Evolutionary conservation across 2,888 invertebrate genomes (phyloP), one percentile per base, ranked within the genome.

Genomic region (Carpatolechia fugitivella): DNA sequence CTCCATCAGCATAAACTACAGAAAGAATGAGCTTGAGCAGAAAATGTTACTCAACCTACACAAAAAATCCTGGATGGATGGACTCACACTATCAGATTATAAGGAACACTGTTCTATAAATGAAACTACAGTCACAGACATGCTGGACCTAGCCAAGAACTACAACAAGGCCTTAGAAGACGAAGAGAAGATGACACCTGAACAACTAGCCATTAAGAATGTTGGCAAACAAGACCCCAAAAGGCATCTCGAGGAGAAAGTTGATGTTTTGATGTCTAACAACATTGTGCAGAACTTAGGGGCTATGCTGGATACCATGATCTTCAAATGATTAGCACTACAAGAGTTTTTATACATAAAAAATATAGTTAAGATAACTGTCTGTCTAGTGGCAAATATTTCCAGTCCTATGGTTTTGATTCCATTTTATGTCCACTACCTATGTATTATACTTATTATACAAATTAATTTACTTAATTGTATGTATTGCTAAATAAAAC

Each of bases 201-300:
- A 99, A 85, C 99, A 99, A 82, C 90, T 99, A 85, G 99, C 99
- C 16, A 99, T 99, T 74, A 99, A 99, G 85, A 99, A 99, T 91
- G 99, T 99, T 58, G 99, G 99, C 54, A 99, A 97, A 85, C 96
- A 98, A 85, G 99, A 99, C 83, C 99, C 99, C 18, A 99, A 99
- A 90, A 94, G 99, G 67, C 99, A 99, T 93, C 92, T 99, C 81
- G 99, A 99, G 85, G 99, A 99, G 81, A 98, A 99, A 89, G 99
- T 99, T 16, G 98, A 98, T 82, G 94, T 96, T 58, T 91, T 99
- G 53, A 98, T 99, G 98, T 95, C 98, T 54, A 96, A 97, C 67
- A 99, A 99, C 85, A 99, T 99, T 83, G 98, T 98, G 55, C 99
- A 99, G 90, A 97, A 97, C 89, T 92, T 99, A 77, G 99, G 99